Conservation (phyloP, 2,888 invertebrate species). For the Stenchaetothrips biformis region DNA sequence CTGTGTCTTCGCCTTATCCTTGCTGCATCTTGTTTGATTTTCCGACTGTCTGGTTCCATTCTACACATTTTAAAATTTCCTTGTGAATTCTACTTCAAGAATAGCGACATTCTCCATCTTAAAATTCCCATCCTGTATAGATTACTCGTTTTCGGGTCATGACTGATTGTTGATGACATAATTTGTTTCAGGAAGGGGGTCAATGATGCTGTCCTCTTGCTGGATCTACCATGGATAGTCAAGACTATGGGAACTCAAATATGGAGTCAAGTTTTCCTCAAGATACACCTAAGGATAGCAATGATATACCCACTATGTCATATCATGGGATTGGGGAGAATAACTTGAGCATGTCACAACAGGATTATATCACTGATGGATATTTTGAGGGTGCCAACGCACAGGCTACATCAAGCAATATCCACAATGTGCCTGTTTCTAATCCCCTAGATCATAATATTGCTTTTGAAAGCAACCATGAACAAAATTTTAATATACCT, state of each 20-base stretch:
- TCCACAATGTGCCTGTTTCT: background rate
- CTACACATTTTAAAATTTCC: too few relatives aligned
- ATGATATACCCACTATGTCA: background rate
- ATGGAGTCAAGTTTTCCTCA: background rate
- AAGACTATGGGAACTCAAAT: background rate
- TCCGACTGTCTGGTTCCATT: too few relatives aligned
- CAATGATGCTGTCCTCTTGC: too few relatives aligned
- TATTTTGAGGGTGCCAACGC: background rate
- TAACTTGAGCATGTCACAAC: background rate
- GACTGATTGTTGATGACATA: too few relatives aligned
- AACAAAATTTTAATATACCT: background rate
- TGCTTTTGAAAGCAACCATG: background rate
- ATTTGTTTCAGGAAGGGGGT: too few relatives aligned
- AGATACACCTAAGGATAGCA: background rate
- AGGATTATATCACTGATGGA: background rate
- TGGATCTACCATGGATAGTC: background rate
- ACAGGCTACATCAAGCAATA: background rate
- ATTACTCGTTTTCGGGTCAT: too few relatives aligned
- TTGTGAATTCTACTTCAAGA: too few relatives aligned
- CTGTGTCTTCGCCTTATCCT: too few relatives aligned
- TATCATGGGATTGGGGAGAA: background rate
- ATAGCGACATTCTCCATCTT: too few relatives aligned
- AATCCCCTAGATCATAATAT: background rate
- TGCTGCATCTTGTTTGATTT: too few relatives aligned
- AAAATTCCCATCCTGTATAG: too few relatives aligned